These are phyloP conservation scores for Agrotis puta DNA, from an alignment of 2,888 invertebrate genomes.

Conservation along the genomic window DNA sequence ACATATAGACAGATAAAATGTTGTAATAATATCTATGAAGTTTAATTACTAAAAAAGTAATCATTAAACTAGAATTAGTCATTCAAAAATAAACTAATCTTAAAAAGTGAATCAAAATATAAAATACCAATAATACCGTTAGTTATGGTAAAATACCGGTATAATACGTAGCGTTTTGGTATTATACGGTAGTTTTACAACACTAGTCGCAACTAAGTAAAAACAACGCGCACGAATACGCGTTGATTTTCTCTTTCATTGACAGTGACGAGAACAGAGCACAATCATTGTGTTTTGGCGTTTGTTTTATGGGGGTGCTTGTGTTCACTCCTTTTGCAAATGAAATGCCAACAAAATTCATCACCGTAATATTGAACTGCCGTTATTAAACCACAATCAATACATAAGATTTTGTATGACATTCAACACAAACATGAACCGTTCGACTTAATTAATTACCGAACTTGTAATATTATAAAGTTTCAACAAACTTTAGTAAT, in stretches of 20 bases:
- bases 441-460: slow-evolving; percentile 51
- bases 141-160: no score
- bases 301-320: slow-evolving; percentile 38
- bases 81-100: no score
- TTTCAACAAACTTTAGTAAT: slow-evolving; percentile 56
- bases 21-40: no score
- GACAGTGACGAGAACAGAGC: slow-evolving; percentile 53
- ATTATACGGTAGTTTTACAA: no score
- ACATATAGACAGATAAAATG: no score
- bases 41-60: no score
- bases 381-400: slow-evolving; percentile 21
- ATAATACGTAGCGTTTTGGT: no score
- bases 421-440: slow-evolving; percentile 39
- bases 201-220: slow-evolving; percentile 67
- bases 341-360: not conserved
- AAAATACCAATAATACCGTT: no score
- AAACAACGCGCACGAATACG: slow-evolving; percentile 57
- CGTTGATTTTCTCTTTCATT: slow-evolving; percentile 59
- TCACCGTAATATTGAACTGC: not conserved
- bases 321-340: not conserved
- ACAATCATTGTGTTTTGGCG: slow-evolving; percentile 34
- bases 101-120: no score
- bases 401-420: slow-evolving; percentile 13
- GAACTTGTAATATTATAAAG: slow-evolving; percentile 49
- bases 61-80: no score